Evolutionary conservation across 2,888 invertebrate genomes (phyloP), one percentile per base, ranked within the genome.

Genomic region (Aporophyla nigra): DNA sequence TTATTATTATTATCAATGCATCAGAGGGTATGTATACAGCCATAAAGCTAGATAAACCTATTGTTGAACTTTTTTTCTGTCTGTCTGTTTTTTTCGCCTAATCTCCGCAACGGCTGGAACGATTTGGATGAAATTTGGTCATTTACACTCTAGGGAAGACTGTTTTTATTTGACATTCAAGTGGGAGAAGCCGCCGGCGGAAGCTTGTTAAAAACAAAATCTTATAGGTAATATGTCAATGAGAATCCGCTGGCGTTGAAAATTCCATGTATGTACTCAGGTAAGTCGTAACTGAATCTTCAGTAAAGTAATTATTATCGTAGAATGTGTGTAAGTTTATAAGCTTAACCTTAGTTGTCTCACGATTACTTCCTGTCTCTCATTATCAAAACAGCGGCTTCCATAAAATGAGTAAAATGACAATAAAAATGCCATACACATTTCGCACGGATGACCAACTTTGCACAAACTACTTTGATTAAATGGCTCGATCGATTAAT

Each of bases 391-490:
- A 74, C 83, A 62, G 21, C 68, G 33, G 59, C 61, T 69, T 51
- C 70, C 74, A 68, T 80, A 77, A 54, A 82, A 77, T 58, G 69
- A 66, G 56, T 80, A 80, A 80, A 78, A 68, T 63, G 62, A 59
- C 63, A 76, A 83, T 83, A 76, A 76, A 83, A 83, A 83, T 83
- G 84, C 84, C 67, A 65, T 76, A 68, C 84, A 71, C 80, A 80
- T 76, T 72, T 79, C 54, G 53, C 68, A 62, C 49, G 54, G 49
- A 83, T 75, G 69, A 79, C 71, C 62, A 82, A 68, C 78, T 78
- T 54, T 79, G 70, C 61, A 83, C 80, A 73, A 83, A 75, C 72
- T 71, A 68, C 83, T 80, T 80, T 76, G 53, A 84, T 80, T 83
- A 62, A 74, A 84, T 58, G 74, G 40, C 59, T 53, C 24, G 61